These are phyloP conservation scores for Aurelia sp. DNA, from an alignment of 30 jellyfish, hydroid and myxozoan genomes.

Conservation along the genomic window DNA sequence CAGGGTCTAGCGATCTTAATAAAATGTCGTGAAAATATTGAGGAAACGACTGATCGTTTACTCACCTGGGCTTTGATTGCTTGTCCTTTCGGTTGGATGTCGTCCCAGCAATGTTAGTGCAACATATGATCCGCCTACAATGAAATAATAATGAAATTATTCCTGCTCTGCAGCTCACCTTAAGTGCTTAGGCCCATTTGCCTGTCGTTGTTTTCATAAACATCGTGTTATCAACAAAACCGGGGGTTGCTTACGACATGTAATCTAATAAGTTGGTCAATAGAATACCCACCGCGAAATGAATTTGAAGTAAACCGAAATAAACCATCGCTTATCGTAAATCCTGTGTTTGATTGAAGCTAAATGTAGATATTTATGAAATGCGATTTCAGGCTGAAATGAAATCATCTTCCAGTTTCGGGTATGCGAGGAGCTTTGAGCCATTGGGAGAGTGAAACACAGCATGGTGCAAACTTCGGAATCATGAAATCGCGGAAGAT, in stretches of 20 bases:
- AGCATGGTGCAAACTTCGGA: too few relatives aligned
- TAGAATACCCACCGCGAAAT: too few relatives aligned
- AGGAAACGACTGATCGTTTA: not conserved
- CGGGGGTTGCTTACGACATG: not conserved
- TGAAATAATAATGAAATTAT: slow-evolving; percentile 29
- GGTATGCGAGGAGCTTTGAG: too few relatives aligned
- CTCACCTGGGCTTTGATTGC: slow-evolving; percentile 67
- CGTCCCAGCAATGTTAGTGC: slow-evolving; percentile 95
- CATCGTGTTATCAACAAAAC: not conserved
- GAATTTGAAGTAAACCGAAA: too few relatives aligned
- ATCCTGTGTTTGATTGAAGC: not conserved
- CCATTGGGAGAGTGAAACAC: too few relatives aligned
- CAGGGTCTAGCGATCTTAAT: too few relatives aligned
- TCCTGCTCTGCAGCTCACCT: too few relatives aligned
- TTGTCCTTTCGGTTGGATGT: slow-evolving; percentile 48
- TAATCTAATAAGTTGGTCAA: too few relatives aligned
- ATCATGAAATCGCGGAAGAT: too few relatives aligned
- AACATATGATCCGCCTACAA: slow-evolving; percentile 92
- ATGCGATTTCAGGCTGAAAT: not conserved
- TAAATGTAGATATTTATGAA: not conserved
- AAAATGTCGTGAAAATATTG: not conserved
- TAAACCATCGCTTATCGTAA: too few relatives aligned
- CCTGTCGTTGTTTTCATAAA: slow-evolving; percentile 1
- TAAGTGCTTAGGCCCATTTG: slow-evolving; percentile 6
- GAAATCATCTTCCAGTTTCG: not conserved